Evolutionary conservation across 2,888 invertebrate species (phyloP).

Genomic region (Saturnia pavonia): DNA sequence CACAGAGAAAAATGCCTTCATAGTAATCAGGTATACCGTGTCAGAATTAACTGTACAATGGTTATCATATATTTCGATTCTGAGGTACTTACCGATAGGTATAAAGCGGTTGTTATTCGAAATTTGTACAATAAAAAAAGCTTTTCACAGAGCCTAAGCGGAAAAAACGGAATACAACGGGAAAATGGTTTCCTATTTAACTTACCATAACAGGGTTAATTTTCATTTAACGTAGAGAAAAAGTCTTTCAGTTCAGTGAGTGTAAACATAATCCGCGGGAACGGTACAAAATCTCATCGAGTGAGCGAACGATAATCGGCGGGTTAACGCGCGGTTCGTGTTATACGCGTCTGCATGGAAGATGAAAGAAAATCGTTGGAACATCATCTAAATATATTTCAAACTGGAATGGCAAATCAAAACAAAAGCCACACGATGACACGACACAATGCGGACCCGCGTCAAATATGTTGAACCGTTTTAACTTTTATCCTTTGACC

Average conservation of each 20-base stretch:
- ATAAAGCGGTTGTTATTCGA: too few relatives aligned
- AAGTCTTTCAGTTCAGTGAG: constrained; percentile 11
- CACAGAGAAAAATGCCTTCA: too few relatives aligned
- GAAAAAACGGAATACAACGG: not conserved
- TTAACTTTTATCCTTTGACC: too few relatives aligned
- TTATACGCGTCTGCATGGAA: not conserved
- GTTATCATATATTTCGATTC: too few relatives aligned
- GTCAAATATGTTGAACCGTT: not conserved
- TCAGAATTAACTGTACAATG: too few relatives aligned
- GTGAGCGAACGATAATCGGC: not conserved
- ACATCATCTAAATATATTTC: not conserved
- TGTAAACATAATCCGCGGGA: constrained; percentile 1
- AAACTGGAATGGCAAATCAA: not conserved
- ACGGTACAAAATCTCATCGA: not conserved
- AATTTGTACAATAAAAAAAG: too few relatives aligned
- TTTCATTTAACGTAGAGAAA: constrained; percentile 3
- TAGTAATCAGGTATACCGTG: too few relatives aligned
- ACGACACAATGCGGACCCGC: too few relatives aligned
- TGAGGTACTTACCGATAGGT: too few relatives aligned
- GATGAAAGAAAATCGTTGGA: not conserved
- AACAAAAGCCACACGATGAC: not conserved
- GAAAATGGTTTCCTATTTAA: not conserved
- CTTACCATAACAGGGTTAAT: not conserved
- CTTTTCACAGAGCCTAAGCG: not conserved
- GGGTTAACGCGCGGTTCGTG: constrained; percentile 1